Conservation (phyloP, 2,888 invertebrate species). For the Bursaphelenchus okinawaensis region DNA sequence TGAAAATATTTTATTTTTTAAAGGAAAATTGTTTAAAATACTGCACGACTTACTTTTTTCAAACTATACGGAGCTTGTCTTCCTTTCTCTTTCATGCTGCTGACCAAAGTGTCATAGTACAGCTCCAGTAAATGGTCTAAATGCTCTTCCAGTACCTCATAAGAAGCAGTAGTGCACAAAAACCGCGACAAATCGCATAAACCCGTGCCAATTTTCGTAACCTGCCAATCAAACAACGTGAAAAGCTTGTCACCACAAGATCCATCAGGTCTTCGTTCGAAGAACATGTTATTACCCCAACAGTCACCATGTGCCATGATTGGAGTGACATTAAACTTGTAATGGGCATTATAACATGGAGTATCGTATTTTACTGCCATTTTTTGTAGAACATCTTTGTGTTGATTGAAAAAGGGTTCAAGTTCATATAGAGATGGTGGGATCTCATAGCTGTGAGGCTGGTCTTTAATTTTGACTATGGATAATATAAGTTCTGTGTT, state of each 20-base stretch:
- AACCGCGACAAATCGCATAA: constrained; percentile 6
- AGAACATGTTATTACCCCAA: constrained; percentile 12
- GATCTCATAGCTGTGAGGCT: background rate
- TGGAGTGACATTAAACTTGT: background rate
- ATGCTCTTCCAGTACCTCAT: background rate
- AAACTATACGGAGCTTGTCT: background rate
- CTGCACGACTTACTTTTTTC: constrained; percentile 3
- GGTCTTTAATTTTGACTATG: background rate
- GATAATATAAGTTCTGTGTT: background rate
- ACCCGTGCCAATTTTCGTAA: background rate
- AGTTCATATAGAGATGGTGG: background rate
- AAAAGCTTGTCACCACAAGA: background rate
- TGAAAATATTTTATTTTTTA: too few species aligned
- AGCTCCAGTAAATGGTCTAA: background rate
- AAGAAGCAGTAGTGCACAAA: background rate
- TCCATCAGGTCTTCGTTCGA: constrained; percentile 5
- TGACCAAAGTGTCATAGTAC: background rate
- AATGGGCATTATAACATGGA: background rate
- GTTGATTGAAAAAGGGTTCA: constrained; percentile 7
- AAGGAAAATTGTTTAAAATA: too few species aligned
- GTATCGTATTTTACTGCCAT: background rate
- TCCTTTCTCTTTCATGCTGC: background rate
- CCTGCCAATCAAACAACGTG: constrained; percentile 6
- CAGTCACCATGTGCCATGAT: constrained; percentile 1
- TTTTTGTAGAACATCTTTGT: background rate